Conservation (phyloP, 2,113 vertebrate species). For the Psophia crepitans region DNA sequence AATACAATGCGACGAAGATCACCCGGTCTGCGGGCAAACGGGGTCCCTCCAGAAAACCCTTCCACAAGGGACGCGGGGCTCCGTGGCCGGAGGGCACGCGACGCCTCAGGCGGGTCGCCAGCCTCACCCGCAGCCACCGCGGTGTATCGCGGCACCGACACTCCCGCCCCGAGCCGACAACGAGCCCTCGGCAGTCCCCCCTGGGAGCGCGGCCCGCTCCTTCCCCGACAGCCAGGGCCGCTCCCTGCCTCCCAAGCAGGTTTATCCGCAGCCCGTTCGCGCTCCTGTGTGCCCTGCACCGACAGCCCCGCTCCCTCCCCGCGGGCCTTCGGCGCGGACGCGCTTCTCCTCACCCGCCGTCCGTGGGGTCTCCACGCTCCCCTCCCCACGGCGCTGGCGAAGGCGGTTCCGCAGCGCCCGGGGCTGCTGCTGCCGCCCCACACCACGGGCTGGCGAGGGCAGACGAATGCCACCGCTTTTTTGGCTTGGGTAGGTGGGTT, state of each 20-base stretch:
- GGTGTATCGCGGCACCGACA: rapidly evolving
- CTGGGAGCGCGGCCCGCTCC: not conserved
- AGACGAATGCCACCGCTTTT: rapidly evolving
- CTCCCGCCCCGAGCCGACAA: not conserved
- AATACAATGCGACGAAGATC: not conserved
- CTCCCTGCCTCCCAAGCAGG: not conserved
- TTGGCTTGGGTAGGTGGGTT: too few relatives aligned
- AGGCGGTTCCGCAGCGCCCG: not conserved
- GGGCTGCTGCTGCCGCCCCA: too few relatives aligned
- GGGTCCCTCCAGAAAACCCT: not conserved
- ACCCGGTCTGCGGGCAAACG: not conserved
- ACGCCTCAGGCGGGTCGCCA: not conserved
- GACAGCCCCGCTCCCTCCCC: not conserved
- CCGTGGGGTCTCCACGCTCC: too few relatives aligned
- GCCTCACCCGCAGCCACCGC: not conserved
- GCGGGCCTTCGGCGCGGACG: not conserved
- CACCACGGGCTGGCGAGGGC: too few relatives aligned
- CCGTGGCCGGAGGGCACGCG: rapidly evolving
- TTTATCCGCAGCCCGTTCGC: not conserved
- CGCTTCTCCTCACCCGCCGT: not conserved
- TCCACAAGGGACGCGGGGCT: rapidly evolving
- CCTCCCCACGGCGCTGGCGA: not conserved
- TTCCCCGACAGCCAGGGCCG: not conserved
- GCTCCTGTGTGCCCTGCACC: too few relatives aligned
- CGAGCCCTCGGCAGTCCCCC: not conserved